A percentile compares a stretch with the other conserved stretches of the same genome.
Conservation (phyloP, 2,113 vertebrate species). For the Tragelaphus imberbis region DNA sequence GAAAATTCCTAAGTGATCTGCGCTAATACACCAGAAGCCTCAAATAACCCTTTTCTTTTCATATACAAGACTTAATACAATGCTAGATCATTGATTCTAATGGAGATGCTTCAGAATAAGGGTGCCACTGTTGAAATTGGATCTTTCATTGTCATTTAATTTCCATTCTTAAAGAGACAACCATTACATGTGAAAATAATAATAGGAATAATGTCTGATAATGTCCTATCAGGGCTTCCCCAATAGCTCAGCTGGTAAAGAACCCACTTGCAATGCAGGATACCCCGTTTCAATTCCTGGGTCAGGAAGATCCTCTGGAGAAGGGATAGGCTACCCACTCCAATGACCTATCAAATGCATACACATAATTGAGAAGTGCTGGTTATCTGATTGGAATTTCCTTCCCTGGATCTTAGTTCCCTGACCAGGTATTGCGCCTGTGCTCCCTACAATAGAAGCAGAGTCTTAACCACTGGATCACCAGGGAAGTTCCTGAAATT, state of each 20-base stretch:
- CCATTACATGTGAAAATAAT: neutral
- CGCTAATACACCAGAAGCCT: neutral
- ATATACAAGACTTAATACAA: neutral
- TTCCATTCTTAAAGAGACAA: neutral
- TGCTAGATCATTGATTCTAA: neutral
- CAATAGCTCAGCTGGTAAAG: neutral
- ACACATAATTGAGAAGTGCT: neutral
- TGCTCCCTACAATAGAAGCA: neutral
- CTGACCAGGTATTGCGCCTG: neutral
- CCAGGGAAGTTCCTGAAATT: neutral
- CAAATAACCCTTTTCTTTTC: conserved; percentile 16
- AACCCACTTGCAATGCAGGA: neutral
- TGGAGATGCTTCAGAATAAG: neutral
- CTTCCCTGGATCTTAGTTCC: neutral
- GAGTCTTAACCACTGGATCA: neutral
- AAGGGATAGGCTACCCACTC: neutral
- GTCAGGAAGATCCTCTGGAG: neutral
- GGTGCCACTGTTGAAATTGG: neutral
- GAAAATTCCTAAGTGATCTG: neutral
- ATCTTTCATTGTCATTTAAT: neutral
- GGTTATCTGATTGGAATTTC: neutral
- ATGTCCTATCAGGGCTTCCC: neutral
- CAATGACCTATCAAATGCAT: neutral
- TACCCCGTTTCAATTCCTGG: accelerated
- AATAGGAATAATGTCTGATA: neutral